Evolutionary conservation across 2,797 vertebrate species (phyloP).

Genomic region (Syngnathus rostellatus): DNA sequence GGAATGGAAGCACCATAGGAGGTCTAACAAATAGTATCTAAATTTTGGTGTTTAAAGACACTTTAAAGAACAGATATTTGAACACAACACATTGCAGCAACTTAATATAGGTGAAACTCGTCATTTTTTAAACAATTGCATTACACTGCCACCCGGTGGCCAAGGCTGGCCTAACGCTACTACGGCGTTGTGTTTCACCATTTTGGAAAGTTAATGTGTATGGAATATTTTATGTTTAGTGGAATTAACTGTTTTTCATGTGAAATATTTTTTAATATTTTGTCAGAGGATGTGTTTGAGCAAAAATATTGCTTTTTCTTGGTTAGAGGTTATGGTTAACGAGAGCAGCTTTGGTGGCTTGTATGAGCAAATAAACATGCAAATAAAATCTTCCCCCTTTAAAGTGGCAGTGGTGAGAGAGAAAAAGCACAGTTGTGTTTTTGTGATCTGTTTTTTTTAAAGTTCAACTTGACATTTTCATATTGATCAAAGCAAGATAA

Average conservation of each 20-base stretch:
- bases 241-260: neutral
- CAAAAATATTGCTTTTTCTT: neutral
- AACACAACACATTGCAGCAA: neutral
- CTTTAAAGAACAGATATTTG: neutral
- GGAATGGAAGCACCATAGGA: neutral
- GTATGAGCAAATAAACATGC: neutral
- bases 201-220: neutral
- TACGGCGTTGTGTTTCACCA: neutral
- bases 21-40: neutral
- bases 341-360: neutral
- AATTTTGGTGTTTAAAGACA: no score
- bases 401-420: neutral
- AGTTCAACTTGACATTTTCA: conserved; percentile 1
- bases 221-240: neutral
- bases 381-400: neutral
- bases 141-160: neutral
- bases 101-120: neutral
- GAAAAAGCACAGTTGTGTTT: neutral
- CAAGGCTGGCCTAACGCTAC: neutral
- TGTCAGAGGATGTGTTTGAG: neutral
- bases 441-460: neutral
- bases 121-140: neutral
- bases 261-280: neutral
- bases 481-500: neutral
- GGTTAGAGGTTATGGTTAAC: neutral